Base-by-base conservation (phyloP, 2,797 vertebrate genomes). In the Bradypodion pumilum region DNA sequence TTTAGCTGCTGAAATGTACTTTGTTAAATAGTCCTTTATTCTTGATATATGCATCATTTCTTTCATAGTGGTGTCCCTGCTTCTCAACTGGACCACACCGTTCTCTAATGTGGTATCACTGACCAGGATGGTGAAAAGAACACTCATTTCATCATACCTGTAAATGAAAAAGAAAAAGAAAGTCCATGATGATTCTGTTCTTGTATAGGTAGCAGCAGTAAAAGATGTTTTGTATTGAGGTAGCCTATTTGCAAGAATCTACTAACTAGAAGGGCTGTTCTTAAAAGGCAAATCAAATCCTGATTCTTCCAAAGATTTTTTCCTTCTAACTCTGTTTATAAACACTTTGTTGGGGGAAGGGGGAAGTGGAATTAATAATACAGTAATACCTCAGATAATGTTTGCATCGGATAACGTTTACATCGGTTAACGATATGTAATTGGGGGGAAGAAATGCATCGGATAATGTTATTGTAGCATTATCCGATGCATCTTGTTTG, bases 61-160 rank as follows among this genome's bases (percentile, higher is more conserved):
- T 90, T 95, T 98, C 94, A 99, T 93, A 70, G 97, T 97, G 72
- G 98, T 99, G 89, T 99, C 98, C 91, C 98, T 96, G 90, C 94
- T 98, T 91, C 98, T 97, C 81, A 99, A 94, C 78, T 98, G 97
- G 78, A 99, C 92, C 65, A 99, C 95, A 63, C 98, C 98, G 2
- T 90, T 98, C 93, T 99, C 98, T 86, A 99, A 90, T 0, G 98
- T 99, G 82, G 91, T 93, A 78, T 99, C 98, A 74, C 93, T 96
- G 80, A 99, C 85, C 89, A 98, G 84, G 85, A 97, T 87, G 1
- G 95, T 97, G 95, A 99, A 99, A 42, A 98, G 96, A 92, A 99
- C 92, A 2, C 98, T 97, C 98, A 99, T 99, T 94, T 99, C 98
- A 92, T 99, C 98, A 0, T 99, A 99, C 91, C 98, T 99, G 87